A percentile compares a stretch with the other conserved stretches of the same genome.
Conservation (phyloP, 2,113 vertebrate species). For the Phalacrocorax pelagicus region DNA sequence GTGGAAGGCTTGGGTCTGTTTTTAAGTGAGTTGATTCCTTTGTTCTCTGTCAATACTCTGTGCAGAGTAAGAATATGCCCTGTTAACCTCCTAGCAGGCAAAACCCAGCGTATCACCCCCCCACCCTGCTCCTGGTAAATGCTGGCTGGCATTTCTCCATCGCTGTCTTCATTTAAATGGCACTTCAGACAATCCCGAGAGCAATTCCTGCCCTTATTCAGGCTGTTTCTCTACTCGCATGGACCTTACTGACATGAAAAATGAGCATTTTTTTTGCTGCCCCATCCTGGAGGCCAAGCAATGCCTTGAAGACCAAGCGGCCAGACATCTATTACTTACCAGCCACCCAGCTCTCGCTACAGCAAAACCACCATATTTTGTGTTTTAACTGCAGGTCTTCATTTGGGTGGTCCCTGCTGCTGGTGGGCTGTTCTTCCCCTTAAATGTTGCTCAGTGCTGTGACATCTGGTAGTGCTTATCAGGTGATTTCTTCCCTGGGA, state of each 20-base stretch:
- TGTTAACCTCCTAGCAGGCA: neutral
- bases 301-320: neutral
- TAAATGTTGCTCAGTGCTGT: neutral
- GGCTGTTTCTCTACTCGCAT: fast-evolving
- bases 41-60: neutral
- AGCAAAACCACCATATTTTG: neutral
- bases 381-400: neutral
- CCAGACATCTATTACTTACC: neutral
- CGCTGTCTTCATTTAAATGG: neutral
- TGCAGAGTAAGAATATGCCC: neutral
- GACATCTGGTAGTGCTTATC: neutral
- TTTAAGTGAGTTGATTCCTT: neutral
- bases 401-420: neutral
- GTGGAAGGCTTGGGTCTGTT: neutral
- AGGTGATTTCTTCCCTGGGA: neutral
- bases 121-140: fast-evolving
- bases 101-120: fast-evolving
- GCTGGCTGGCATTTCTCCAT: neutral
- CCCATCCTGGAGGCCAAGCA: neutral
- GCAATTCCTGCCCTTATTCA: neutral
- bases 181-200: too few species aligned
- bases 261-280: neutral
- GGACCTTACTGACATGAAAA: neutral
- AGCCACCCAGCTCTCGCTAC: neutral
- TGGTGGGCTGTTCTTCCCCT: neutral